These are phyloP conservation scores for Scalopus aquaticus DNA, from an alignment of 2,113 vertebrate genomes.

Conservation along the genomic window DNA sequence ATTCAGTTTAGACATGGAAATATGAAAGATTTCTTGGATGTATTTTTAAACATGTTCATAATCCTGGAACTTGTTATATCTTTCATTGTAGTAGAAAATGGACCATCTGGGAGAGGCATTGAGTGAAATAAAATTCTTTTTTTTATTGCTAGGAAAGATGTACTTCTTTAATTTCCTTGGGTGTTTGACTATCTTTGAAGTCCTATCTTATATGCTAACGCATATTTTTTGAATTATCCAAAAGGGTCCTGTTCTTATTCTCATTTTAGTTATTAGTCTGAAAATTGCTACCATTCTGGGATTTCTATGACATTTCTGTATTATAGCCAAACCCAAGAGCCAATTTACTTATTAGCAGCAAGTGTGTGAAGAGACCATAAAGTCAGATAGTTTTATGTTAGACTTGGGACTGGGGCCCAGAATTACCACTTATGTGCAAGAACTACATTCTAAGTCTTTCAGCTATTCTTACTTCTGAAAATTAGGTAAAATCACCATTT, in stretches of 20 bases:
- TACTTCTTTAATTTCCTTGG: constrained; percentile 72
- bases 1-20: constrained; percentile 22
- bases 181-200: constrained; percentile 59
- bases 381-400: constrained; percentile 61
- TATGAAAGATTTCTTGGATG: constrained; percentile 19
- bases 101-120: constrained; percentile 68
- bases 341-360: constrained; percentile 72
- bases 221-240: constrained; percentile 77
- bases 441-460: background rate
- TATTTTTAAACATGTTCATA: constrained; percentile 59
- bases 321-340: constrained; percentile 69
- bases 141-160: constrained; percentile 65
- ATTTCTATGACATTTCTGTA: constrained; percentile 63
- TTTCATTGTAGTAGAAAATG: constrained; percentile 64
- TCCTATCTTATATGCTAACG: constrained; percentile 54
- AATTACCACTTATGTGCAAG: constrained; percentile 36
- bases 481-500: constrained; percentile 41
- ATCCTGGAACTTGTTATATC: constrained; percentile 56
- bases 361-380: constrained; percentile 61
- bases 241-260: constrained; percentile 70
- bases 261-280: constrained; percentile 74
- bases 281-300: constrained; percentile 69
- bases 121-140: constrained; percentile 64
- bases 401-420: constrained; percentile 54
- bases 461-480: constrained; percentile 32